These are phyloP conservation scores for Antechinus stuartii DNA, from an alignment of 2,113 vertebrate genomes.

Conservation along the genomic window DNA sequence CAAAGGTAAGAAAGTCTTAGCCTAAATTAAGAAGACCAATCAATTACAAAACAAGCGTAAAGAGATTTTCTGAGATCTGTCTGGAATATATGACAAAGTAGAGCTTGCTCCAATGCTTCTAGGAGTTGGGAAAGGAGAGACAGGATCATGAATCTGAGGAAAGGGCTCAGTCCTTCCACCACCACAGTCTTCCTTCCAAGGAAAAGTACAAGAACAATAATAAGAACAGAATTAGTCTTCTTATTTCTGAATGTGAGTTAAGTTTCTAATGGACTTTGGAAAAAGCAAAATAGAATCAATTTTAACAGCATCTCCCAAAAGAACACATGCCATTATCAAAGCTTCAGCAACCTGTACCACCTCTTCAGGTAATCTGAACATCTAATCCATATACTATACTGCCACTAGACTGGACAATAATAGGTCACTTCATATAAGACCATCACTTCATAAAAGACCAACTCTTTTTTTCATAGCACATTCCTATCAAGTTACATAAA, in stretches of 20 bases:
- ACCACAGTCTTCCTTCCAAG: not conserved
- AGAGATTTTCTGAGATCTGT: not conserved
- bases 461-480: not conserved
- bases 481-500: not conserved
- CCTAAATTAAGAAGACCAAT: not conserved
- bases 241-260: not conserved
- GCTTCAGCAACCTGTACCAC: not conserved
- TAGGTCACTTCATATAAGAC: not conserved
- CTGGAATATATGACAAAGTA: not conserved
- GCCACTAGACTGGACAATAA: not conserved
- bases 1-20: not conserved
- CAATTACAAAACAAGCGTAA: not conserved
- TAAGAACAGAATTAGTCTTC: not conserved
- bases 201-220: not conserved
- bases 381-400: not conserved
- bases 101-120: not conserved
- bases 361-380: not conserved
- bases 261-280: not conserved
- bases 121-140: not conserved
- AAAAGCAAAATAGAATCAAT: not conserved
- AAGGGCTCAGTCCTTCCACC: not conserved
- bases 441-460: not conserved
- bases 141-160: not conserved
- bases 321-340: not conserved
- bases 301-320: conserved; percentile 2